Percentiles rank a stretch among this genome's conserved stretches.
Conservation (phyloP, 1,140 invertebrate species). For the Leptinotarsa undecemlineata region DNA sequence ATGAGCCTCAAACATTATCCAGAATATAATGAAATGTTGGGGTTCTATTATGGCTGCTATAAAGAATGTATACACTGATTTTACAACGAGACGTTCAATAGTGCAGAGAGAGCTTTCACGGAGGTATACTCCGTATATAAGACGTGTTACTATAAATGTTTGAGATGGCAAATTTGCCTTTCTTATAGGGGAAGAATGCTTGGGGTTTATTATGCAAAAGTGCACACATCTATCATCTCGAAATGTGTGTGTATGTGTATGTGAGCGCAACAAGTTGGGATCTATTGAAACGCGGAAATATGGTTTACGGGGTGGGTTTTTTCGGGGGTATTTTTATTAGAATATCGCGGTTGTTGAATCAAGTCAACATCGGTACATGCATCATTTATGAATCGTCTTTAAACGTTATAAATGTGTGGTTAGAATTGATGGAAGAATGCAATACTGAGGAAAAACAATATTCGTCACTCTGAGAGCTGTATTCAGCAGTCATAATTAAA, state of each 20-base stretch:
- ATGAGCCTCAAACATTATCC: slow-evolving; percentile 48
- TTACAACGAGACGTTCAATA: slow-evolving; percentile 44
- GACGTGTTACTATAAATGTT: slow-evolving; percentile 28
- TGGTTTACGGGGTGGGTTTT: background rate
- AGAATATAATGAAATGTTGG: slow-evolving; percentile 51
- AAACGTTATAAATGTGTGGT: no score
- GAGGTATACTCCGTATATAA: slow-evolving; percentile 15
- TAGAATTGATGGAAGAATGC: no score
- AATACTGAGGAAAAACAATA: no score
- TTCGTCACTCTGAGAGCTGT: no score
- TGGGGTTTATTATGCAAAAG: slow-evolving; percentile 29
- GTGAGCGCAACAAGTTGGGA: slow-evolving; percentile 23
- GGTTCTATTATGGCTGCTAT: slow-evolving; percentile 48
- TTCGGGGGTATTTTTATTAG: background rate
- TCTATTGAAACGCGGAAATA: slow-evolving; percentile 13
- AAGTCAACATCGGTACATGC: no score
- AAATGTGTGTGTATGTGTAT: background rate
- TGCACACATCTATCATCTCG: slow-evolving; percentile 26
- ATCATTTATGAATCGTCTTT: no score
- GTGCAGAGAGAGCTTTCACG: slow-evolving; percentile 1
- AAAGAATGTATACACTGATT: slow-evolving; percentile 51
- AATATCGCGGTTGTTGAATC: no score
- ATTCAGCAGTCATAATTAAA: no score
- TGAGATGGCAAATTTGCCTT: slow-evolving; percentile 28
- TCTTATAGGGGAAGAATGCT: slow-evolving; percentile 24